Base-by-base conservation (phyloP, 2,888 invertebrate genomes). In the Megamerina dolium region DNA sequence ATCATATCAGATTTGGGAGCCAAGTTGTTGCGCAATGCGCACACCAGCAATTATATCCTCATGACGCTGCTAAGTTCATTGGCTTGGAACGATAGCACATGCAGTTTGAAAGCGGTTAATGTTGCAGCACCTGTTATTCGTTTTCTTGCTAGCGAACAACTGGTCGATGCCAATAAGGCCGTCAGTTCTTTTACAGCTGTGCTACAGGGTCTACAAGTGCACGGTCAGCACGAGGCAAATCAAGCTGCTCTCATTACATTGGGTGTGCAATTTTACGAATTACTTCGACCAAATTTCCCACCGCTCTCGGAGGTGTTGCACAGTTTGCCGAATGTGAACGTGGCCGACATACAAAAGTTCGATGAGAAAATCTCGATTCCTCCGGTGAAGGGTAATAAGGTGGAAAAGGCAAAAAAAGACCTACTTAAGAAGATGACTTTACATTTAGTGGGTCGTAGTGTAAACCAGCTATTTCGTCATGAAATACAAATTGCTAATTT, bases 191-290 rank as follows among this genome's bases (percentile, higher is more conserved):
- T 91, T 70, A 80, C 82, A 0, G 82, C 85, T 2, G 81, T 89
- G 51, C 74, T 90, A 46, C 81, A 81, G 53, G 91, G 89, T 36
- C 75, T 94, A 49, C 85, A 89, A 51, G 74, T 84, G 48, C 90
- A 93, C 63, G 94, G 94, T 0, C 88, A 92, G 63, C 92, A 93
- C 66, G 93, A 93, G 59, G 82, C 85, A 10, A 88, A 88, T 74
- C 89, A 87, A 66, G 86, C 89, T 0, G 65, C 82, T 1, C 71
- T 92, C 33, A 76, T 91, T 5, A 83, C 83, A 5, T 75, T 91
- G 19, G 90, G 88, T 4, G 83, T 90, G 2, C 87, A 87, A 72
- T 81, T 88, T 38, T 94, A 93, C 71, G 92, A 93, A 69, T 75
- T 82, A 49, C 73, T 91, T 29, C 77, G 90, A 46, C 88, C 87